Evolutionary conservation across 2,797 vertebrate species (phyloP).

Genomic region (Coluber constrictor): DNA sequence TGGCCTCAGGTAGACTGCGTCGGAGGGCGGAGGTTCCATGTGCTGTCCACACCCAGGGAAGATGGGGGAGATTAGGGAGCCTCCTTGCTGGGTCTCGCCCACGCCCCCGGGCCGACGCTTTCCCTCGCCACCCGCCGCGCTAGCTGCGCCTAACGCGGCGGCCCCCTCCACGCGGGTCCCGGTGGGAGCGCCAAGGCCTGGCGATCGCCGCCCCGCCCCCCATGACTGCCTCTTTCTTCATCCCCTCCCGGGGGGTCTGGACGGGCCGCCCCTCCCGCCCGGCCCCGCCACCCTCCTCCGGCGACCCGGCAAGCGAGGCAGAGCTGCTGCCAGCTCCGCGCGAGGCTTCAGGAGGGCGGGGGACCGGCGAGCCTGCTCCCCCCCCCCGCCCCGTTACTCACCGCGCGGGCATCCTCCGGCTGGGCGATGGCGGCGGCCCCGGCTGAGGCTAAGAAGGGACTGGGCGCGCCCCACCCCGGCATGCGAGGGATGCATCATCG

Average conservation of each 20-base stretch:
- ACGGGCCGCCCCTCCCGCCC: not conserved
- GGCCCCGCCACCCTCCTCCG: not conserved
- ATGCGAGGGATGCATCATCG: not conserved
- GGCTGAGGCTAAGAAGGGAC: not conserved
- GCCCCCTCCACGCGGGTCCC: not conserved
- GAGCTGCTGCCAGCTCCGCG: not conserved
- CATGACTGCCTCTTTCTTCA: not conserved
- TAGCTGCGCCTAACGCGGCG: not conserved
- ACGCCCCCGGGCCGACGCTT: accelerated
- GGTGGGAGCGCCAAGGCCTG: not conserved
- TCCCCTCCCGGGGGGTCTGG: not conserved
- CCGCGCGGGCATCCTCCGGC: not conserved
- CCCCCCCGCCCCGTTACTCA: not conserved
- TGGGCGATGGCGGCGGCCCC: not conserved
- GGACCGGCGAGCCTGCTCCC: not conserved
- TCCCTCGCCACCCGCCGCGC: not conserved
- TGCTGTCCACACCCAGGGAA: too few relatives aligned
- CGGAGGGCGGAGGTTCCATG: not conserved
- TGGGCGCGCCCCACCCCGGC: not conserved
- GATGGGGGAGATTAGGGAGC: not conserved
- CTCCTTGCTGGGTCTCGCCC: not conserved
- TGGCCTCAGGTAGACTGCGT: not conserved
- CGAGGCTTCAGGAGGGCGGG: not conserved
- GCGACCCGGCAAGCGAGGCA: not conserved
- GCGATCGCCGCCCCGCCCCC: too few relatives aligned